Base-by-base conservation (phyloP, 2,797 vertebrate species). In the Ciconia nigra region DNA sequence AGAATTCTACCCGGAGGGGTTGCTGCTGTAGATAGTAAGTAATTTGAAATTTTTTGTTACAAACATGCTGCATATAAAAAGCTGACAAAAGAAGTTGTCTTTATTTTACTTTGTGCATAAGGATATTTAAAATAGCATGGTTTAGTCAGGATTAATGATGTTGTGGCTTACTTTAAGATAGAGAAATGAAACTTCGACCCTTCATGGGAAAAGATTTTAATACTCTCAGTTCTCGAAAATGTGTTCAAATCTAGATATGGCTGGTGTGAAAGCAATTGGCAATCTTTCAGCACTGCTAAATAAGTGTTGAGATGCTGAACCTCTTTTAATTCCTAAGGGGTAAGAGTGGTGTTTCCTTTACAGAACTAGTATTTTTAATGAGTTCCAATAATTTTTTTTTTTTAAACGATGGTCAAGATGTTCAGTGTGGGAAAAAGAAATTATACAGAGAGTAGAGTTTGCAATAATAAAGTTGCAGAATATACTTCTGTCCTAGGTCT, bases 11-110 rank as follows among this genome's bases (percentile, higher is more conserved):
- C 98, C 6, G 98, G 98, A 10, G 98, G 98, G 3, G 79, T 98
- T 91, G 99, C 99, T 26, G 98, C 98, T 79, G 93, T 96, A 89
- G 99, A 99, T 25, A 99, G 99, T 99, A 91, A 92, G 96, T 84
- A 57, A 72, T 78, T 78, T 54, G 13, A 21, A 28, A 8, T 26
- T 49, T 49, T 59, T 91, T 70, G 10, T 62, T 85, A 15, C 26
- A 67, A 85, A 52, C 29, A 44, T 1, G 0, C 11, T 73, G 20
- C 19, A 16, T 65, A 35, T 51, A 31, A 83, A 87, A 87, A 70
- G 9, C 54, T 69, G 58, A 49, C 35, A 51, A 24, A 85, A 74
- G 10, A 73, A 57, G 25, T 52, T 7, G 0, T 35, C 33, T 89
- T 73, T 79, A 1, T 79, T 96, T 84, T 79, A 41, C 18, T 65